phyloP scores from a whole-genome alignment of 2,888 invertebrate species.

The Oxyteleia sp. region DNA sequence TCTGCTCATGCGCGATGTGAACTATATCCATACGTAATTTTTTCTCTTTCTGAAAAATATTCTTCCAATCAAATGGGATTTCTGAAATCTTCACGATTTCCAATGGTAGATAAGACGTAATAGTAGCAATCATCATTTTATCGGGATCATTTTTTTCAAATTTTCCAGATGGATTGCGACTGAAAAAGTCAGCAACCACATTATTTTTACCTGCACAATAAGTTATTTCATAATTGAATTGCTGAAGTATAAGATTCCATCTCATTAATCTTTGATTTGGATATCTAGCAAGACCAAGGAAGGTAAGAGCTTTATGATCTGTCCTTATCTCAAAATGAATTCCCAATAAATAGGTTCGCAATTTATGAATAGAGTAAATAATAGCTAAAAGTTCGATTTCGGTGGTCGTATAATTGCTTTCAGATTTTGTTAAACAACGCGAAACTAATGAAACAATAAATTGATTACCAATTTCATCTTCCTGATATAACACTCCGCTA shows the following conservation, averaged over 20 bases:
- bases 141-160: not conserved
- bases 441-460: not conserved
- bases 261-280: slow-evolving; percentile 73
- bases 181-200: slow-evolving; percentile 16
- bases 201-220: slow-evolving; percentile 76
- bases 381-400: not conserved
- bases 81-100: not conserved
- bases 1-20: too few species aligned
- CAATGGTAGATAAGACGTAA: too few species aligned
- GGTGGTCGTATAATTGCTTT: not conserved
- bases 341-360: not conserved
- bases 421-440: not conserved
- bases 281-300: slow-evolving; percentile 73
- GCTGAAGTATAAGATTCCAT: slow-evolving; percentile 62
- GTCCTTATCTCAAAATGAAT: not conserved
- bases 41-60: too few species aligned
- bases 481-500: not conserved
- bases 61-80: too few species aligned
- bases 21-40: too few species aligned
- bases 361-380: not conserved
- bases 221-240: slow-evolving; percentile 70
- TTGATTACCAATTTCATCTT: not conserved
- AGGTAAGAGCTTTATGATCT: not conserved
- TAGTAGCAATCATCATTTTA: too few species aligned
- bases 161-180: not conserved